Evolutionary conservation across 2,797 vertebrate species (phyloP).

Genomic region (Bovichtus diacanthus): DNA sequence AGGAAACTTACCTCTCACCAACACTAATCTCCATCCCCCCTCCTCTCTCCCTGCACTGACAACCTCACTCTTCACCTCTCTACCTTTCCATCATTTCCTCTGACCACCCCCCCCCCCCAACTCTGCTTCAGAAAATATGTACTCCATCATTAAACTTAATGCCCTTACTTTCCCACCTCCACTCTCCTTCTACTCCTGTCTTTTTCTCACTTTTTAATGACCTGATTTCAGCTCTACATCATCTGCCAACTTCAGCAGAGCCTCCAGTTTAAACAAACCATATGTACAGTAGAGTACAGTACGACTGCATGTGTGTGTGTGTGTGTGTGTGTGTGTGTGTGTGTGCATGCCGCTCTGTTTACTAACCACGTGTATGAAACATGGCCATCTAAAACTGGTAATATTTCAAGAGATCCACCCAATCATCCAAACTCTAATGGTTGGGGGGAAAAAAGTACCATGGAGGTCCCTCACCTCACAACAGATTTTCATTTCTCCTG

Average conservation of each 20-base stretch:
- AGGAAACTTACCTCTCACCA: constrained; percentile 71
- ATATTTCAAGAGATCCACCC: constrained; percentile 11
- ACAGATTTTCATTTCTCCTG: neutral
- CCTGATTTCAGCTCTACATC: constrained; percentile 33
- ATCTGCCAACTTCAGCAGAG: constrained; percentile 15
- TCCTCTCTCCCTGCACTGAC: constrained; percentile 41
- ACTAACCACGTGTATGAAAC: constrained; percentile 1
- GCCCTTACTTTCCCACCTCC: constrained; percentile 6
- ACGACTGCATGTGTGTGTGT: neutral
- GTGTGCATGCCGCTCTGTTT: constrained; percentile 18
- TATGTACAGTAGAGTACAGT: constrained; percentile 37
- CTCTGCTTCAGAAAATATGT: neutral
- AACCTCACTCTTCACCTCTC: constrained; percentile 63
- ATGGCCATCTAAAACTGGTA: constrained; percentile 4
- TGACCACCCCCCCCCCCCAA: constrained; percentile 2
- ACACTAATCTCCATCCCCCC: constrained; percentile 49
- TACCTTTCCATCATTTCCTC: constrained; percentile 57
- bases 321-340: constrained; percentile 17
- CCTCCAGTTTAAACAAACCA: constrained; percentile 49
- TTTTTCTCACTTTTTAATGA: constrained; percentile 43
- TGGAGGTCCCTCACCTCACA: neutral
- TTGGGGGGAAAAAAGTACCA: neutral
- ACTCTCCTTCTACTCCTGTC: neutral
- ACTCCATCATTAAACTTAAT: constrained; percentile 37
- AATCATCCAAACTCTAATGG: neutral